A percentile compares a stretch with the other conserved stretches of the same genome.
Evolutionary conservation across 2,113 vertebrate genomes (phyloP).

Genomic region (Salvelinus fontinalis): DNA sequence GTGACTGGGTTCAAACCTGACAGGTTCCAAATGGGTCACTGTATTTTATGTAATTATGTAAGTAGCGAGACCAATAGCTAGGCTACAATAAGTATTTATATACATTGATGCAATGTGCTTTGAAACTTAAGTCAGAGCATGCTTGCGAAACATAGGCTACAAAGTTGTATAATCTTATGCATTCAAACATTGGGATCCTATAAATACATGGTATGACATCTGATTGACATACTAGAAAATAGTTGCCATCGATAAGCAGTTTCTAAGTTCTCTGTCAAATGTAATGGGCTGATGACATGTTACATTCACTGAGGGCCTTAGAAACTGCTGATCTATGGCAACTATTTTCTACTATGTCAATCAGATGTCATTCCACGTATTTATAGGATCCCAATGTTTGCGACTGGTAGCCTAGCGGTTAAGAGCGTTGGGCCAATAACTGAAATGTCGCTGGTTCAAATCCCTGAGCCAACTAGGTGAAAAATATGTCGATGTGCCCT

Average conservation of each 20-base stretch:
- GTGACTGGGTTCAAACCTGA: constrained; percentile 46
- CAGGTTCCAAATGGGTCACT: background rate
- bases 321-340: too few species aligned
- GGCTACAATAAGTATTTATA: background rate
- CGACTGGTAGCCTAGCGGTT: too few species aligned
- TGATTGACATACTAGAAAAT: background rate
- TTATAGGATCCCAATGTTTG: background rate
- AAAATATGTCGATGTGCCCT: too few species aligned
- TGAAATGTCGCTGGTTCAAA: too few species aligned
- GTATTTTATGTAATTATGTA: background rate
- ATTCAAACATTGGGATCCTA: background rate
- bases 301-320: background rate
- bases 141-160: background rate
- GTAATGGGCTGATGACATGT: constrained; percentile 1
- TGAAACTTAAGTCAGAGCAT: background rate
- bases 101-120: background rate
- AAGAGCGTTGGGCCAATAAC: too few species aligned
- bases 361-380: background rate
- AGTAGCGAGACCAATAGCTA: too few species aligned
- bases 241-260: too few species aligned
- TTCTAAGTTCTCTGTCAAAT: background rate
- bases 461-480: too few species aligned
- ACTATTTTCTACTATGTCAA: background rate
- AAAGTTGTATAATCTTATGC: background rate
- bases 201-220: background rate